A percentile compares a stretch with the other conserved stretches of the same genome.
These are phyloP conservation scores for Rapana venosa DNA, from an alignment of 2,888 invertebrate genomes.

Conservation along the genomic window DNA sequence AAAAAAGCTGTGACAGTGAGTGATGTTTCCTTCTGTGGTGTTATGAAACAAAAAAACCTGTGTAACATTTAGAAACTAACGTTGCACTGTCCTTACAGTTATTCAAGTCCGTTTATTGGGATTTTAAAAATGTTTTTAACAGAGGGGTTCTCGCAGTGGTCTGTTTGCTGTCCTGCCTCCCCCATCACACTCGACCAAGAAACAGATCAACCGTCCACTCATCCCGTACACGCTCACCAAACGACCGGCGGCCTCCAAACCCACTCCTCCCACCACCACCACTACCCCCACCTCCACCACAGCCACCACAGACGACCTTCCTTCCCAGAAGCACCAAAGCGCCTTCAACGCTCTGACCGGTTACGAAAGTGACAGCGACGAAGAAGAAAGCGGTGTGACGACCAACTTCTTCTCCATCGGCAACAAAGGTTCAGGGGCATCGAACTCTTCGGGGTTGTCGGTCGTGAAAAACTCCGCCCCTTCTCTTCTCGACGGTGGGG, in stretches of 20 bases:
- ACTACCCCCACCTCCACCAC: constrained; percentile 49
- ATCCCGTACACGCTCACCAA: constrained; percentile 64
- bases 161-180: constrained; percentile 68
- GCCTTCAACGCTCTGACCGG: constrained; percentile 52
- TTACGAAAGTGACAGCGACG: constrained; percentile 68
- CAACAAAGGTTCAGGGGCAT: constrained; percentile 22
- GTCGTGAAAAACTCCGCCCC: constrained; percentile 28
- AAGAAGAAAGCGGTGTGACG: constrained; percentile 54
- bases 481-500: neutral
- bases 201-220: constrained; percentile 68
- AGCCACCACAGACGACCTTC: constrained; percentile 14
- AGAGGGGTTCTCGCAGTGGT: constrained; percentile 60
- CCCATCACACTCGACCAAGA: constrained; percentile 66
- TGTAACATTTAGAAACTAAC: too few relatives aligned
- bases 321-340: constrained; percentile 38
- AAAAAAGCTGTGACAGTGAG: too few relatives aligned
- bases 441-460: neutral
- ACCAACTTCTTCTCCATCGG: constrained; percentile 59
- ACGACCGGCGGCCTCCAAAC: constrained; percentile 8
- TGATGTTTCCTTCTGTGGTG: too few relatives aligned
- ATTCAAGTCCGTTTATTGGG: too few relatives aligned
- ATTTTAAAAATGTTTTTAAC: too few relatives aligned
- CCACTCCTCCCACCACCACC: constrained; percentile 19
- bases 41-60: too few relatives aligned
- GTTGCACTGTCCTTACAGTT: too few relatives aligned